These are phyloP conservation scores for Geococcyx californianus DNA, from an alignment of 2,113 vertebrate species.

Conservation along the genomic window DNA sequence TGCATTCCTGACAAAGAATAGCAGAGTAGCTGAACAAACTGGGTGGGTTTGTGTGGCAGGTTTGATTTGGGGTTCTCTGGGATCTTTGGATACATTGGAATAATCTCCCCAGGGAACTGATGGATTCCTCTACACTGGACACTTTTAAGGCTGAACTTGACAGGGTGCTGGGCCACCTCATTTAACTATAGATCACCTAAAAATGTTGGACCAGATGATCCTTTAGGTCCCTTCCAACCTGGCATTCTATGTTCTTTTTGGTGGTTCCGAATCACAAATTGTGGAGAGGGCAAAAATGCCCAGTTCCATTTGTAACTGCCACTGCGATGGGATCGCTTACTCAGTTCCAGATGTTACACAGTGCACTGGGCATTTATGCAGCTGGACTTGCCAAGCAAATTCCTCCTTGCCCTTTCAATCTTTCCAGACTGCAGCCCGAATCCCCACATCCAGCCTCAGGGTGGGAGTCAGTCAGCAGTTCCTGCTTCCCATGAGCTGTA, in stretches of 20 bases:
- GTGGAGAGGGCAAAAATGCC: background rate
- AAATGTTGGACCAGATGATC: too few species aligned
- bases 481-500: background rate
- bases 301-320: background rate
- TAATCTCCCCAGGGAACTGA: too few species aligned
- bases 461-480: background rate
- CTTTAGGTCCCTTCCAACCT: too few species aligned
- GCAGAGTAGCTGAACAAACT: background rate
- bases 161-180: too few species aligned
- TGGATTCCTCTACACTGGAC: too few species aligned
- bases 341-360: rapidly evolving
- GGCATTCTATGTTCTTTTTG: too few species aligned
- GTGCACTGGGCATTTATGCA: background rate
- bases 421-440: background rate
- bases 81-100: too few species aligned
- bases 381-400: background rate
- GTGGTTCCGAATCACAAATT: background rate
- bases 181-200: too few species aligned
- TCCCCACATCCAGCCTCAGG: background rate
- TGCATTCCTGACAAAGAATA: background rate
- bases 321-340: background rate
- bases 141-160: too few species aligned
- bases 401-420: background rate
- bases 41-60: rapidly evolving
- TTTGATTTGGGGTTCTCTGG: background rate